phyloP scores from a whole-genome alignment of 2,797 vertebrate genomes.

The Sebastes diploproa region DNA sequence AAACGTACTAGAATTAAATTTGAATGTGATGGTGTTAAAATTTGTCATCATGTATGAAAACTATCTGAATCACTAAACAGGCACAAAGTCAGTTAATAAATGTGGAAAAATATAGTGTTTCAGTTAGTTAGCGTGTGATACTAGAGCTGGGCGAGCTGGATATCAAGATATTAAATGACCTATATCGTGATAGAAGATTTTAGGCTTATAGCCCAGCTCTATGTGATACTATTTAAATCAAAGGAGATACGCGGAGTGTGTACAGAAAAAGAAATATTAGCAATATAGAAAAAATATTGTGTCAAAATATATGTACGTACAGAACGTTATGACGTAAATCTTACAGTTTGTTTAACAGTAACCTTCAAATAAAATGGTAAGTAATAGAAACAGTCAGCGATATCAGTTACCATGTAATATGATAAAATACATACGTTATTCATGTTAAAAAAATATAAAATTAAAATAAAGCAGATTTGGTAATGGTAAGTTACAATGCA shows the following conservation, averaged over 20 bases:
- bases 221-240: not conserved
- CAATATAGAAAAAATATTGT: not conserved
- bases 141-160: too few relatives aligned
- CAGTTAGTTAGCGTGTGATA: not conserved
- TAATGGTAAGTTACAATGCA: not conserved
- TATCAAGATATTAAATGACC: too few relatives aligned
- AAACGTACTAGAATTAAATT: not conserved
- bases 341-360: not conserved
- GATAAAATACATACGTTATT: not conserved
- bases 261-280: not conserved
- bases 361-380: not conserved
- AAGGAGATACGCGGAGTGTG: not conserved
- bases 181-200: too few relatives aligned
- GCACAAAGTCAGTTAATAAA: not conserved
- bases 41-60: not conserved
- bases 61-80: not conserved
- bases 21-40: not conserved
- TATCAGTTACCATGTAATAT: not conserved
- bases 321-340: rapidly evolving
- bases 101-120: not conserved
- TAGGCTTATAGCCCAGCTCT: too few relatives aligned
- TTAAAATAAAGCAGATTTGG: not conserved
- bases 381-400: not conserved
- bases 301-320: not conserved
- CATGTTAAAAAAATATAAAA: not conserved